Evolutionary conservation across 2,888 invertebrate species (phyloP).

Genomic region (Dryobotodes eremita): DNA sequence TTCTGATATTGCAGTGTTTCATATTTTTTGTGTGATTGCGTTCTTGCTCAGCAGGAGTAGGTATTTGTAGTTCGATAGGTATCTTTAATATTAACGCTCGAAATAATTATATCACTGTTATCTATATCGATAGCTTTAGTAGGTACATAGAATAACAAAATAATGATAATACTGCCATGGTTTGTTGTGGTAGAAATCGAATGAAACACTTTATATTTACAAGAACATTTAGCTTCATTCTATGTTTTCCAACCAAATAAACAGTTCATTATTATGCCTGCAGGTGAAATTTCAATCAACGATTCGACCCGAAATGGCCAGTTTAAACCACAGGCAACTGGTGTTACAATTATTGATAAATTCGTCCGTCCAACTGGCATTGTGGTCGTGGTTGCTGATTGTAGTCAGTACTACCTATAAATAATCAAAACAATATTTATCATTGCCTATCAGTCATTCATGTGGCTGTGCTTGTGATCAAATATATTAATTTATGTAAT

Average conservation of each 20-base stretch:
- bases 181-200: constrained; percentile 24
- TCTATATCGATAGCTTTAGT: constrained; percentile 10
- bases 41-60: constrained; percentile 22
- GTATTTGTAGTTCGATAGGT: constrained; percentile 8
- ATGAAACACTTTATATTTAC: constrained; percentile 31
- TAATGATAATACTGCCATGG: not conserved
- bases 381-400: no score
- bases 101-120: constrained; percentile 29
- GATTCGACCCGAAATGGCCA: constrained; percentile 11
- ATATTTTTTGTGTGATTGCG: constrained; percentile 22
- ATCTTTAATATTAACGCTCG: not conserved
- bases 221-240: constrained; percentile 5
- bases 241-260: constrained; percentile 31
- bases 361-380: constrained; percentile 23
- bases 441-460: constrained; percentile 61
- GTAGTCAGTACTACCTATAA: constrained; percentile 28
- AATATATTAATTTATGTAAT: constrained; percentile 58
- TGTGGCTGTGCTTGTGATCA: constrained; percentile 46
- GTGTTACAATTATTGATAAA: constrained; percentile 51
- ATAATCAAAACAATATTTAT: constrained; percentile 53
- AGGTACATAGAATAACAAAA: constrained; percentile 7
- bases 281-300: constrained; percentile 18
- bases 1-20: constrained; percentile 13
- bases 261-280: constrained; percentile 28
- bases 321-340: constrained; percentile 42